phyloP scores from a whole-genome alignment of 2,113 vertebrate genomes.

The Vulpes vulpes region DNA sequence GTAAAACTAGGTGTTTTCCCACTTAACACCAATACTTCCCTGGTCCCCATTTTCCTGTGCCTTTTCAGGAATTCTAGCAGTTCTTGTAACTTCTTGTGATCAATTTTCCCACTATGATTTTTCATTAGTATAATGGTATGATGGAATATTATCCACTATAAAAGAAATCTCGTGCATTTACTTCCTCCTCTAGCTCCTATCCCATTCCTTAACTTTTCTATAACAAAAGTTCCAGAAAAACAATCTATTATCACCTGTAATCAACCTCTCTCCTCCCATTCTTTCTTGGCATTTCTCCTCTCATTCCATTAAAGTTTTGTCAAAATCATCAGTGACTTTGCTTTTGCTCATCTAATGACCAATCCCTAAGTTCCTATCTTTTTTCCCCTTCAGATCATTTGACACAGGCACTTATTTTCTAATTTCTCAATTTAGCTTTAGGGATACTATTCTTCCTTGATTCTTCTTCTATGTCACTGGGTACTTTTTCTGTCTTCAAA shows the following conservation, averaged over 20 bases:
- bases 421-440: not conserved
- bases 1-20: not conserved
- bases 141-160: not conserved
- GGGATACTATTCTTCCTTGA: not conserved
- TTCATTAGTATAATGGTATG: not conserved
- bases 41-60: not conserved
- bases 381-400: not conserved
- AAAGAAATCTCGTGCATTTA: not conserved
- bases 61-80: not conserved
- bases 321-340: not conserved
- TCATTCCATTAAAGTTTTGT: not conserved
- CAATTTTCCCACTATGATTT: not conserved
- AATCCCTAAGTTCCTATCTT: not conserved
- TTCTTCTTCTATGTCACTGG: not conserved
- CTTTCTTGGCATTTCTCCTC: not conserved
- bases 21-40: not conserved
- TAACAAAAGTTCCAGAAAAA: not conserved
- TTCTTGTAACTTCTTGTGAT: not conserved
- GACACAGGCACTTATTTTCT: not conserved
- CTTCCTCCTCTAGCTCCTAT: not conserved
- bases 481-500: not conserved
- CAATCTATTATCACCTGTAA: not conserved
- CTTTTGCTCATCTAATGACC: not conserved
- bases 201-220: not conserved
- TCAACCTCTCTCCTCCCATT: not conserved